phyloP scores from a whole-genome alignment of 2,888 invertebrate species.

The Yponomeuta evonymella region DNA sequence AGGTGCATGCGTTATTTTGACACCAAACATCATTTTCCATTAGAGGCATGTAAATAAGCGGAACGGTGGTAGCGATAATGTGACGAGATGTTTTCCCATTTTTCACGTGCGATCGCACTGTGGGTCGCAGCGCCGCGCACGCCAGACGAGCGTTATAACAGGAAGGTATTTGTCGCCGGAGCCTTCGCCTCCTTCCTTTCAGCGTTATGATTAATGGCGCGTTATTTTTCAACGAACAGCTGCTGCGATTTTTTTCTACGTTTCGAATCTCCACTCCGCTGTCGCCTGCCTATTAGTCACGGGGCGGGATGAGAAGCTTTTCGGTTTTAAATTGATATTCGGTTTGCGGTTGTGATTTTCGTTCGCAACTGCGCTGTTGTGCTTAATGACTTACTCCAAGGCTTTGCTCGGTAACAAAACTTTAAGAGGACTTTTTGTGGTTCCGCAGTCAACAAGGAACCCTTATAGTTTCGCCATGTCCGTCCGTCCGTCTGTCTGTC shows the following conservation, averaged over 20 bases:
- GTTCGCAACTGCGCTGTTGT: background rate
- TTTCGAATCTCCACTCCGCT: conserved; percentile 61
- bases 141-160: conserved; percentile 27
- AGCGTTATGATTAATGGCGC: conserved; percentile 67
- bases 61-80: conserved; percentile 4
- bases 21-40: background rate
- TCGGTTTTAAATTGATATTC: conserved; percentile 50
- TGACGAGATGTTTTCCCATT: background rate
- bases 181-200: conserved; percentile 61
- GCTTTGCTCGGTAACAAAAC: no score
- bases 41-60: background rate
- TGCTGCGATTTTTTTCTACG: conserved; percentile 63
- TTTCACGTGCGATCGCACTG: background rate
- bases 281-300: conserved; percentile 66
- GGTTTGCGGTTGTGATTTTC: conserved; percentile 22
- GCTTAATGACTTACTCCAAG: no score
- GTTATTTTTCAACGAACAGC: conserved; percentile 71
- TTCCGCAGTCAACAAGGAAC: no score
- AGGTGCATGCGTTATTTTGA: background rate
- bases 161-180: conserved; percentile 64
- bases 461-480: no score
- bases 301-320: conserved; percentile 53
- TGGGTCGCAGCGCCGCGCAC: background rate
- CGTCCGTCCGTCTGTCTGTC: no score
- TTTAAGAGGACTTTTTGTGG: no score